Conservation (phyloP, 2,888 invertebrate genomes). For the Iphiclides podalirius region DNA sequence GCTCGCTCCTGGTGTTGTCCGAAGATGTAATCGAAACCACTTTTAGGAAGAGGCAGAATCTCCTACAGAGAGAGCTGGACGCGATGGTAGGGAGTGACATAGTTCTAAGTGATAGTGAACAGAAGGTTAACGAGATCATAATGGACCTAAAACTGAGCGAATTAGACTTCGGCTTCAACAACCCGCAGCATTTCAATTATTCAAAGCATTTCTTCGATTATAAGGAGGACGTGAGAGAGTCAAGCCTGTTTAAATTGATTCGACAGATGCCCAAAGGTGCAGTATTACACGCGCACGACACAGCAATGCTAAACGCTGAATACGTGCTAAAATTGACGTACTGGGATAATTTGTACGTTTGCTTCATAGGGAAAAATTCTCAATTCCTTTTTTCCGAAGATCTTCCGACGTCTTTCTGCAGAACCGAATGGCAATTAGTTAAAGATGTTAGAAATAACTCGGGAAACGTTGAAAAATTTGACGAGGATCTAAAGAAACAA, state of each 20-base stretch:
- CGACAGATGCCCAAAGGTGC: conserved; percentile 87
- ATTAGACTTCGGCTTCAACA: conserved; percentile 62
- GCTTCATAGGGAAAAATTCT: conserved; percentile 48
- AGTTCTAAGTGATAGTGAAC: conserved; percentile 70
- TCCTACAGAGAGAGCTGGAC: conserved; percentile 70
- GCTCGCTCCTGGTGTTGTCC: conserved; percentile 17
- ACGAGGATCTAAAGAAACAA: conserved; percentile 69
- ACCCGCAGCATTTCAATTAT: conserved; percentile 79
- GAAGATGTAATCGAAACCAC: conserved; percentile 34
- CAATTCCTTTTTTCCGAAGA: conserved; percentile 51
- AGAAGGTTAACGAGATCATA: conserved; percentile 76
- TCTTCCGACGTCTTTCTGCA: conserved; percentile 41
- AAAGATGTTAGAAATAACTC: conserved; percentile 68
- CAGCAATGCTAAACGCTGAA: conserved; percentile 80
- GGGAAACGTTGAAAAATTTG: conserved; percentile 71
- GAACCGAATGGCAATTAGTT: conserved; percentile 69
- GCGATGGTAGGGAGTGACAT: conserved; percentile 77
- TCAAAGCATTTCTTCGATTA: conserved; percentile 84
- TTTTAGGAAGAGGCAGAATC: conserved; percentile 50
- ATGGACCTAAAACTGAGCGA: conserved; percentile 79
- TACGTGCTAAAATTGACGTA: conserved; percentile 83
- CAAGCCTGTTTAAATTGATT: conserved; percentile 82
- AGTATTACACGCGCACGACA: conserved; percentile 85
- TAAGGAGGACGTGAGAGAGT: conserved; percentile 78
- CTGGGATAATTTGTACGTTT: conserved; percentile 79